Evolutionary conservation across 2,797 vertebrate genomes (phyloP), one percentile per base, ranked within the genome.

Genomic region (Enteromius radiatus): DNA sequence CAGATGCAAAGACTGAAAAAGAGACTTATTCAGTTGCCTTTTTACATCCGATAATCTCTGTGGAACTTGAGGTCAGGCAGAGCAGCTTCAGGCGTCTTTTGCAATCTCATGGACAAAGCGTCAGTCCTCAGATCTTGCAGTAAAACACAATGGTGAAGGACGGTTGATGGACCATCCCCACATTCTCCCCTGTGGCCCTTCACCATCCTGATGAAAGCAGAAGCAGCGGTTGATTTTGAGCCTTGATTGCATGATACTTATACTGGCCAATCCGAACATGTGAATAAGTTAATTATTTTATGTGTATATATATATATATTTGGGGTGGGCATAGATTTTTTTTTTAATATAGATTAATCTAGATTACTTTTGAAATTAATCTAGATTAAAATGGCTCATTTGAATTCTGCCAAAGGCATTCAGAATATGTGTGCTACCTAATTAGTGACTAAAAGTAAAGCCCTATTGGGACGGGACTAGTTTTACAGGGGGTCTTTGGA

Each of bases 1-100:
- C 71, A 52, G 54, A 67, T 68, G 36, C 36, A 65, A 43, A 71
- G 45, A 47, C 47, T 36, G 21, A 23, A 84, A 73, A 83, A 28
- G 14, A 41, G 33, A 33, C 49, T 76, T 36, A 47, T 76, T 87
- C 38, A 77, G 80, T 80, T 76, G 71, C 38, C 31, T 59, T n/a
- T 87, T 49, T 79, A 56, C 28, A 26, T 8, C 4, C 3, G 5
- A 56, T 41, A 80, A 69, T 65, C 17, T 75, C 59, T 52, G 19
- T 26, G 5, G n/a, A 82, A 23, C 36, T n/a, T 68, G 36, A 45
- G 36, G 36, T 68, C 38, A 59, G 45, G 3, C 49, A 68, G 33
- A 65, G 61, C 14, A 23, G 17, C 49, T 80, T 41, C 19, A 63
- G 68, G 26, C 33, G 0, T 33, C 17, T n/a, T 49, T 65, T 65